These are phyloP conservation scores for Melanotaenia trifasciata DNA, from an alignment of 2,797 vertebrate genomes.

Conservation along the genomic window DNA sequence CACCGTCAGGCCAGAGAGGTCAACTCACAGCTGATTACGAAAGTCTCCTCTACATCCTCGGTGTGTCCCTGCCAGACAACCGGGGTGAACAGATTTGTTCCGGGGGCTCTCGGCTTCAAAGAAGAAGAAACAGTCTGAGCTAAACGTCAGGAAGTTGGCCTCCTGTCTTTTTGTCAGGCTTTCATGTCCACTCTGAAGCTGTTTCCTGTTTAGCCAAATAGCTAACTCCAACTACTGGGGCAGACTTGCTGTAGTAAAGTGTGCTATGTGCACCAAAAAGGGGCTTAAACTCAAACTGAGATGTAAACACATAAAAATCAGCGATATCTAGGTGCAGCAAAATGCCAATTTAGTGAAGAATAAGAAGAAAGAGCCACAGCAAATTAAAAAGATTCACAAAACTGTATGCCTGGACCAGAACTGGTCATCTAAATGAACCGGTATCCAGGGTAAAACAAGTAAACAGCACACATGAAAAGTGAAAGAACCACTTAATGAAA, in stretches of 20 bases:
- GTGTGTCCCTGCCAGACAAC: conserved; percentile 48
- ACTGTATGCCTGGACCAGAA: not conserved
- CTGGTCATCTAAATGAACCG: no score
- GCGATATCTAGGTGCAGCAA: not conserved
- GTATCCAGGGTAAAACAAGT: not conserved
- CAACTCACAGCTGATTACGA: conserved; percentile 59
- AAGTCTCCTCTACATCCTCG: conserved; percentile 44
- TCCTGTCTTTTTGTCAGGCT: conserved; percentile 58
- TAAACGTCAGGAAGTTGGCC: conserved; percentile 62
- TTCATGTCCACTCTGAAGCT: conserved; percentile 62
- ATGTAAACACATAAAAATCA: conserved; percentile 5
- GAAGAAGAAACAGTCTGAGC: conserved; percentile 34
- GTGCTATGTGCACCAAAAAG: conserved; percentile 5
- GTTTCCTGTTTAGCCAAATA: conserved; percentile 62
- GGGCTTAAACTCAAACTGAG: not conserved
- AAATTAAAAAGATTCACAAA: not conserved
- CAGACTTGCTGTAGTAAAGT: conserved; percentile 8
- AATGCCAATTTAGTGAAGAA: not conserved
- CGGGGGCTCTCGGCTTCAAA: conserved; percentile 61
- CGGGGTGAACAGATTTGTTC: conserved; percentile 53
- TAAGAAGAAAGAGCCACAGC: not conserved
- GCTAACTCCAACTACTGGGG: conserved; percentile 26
- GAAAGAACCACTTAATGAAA: not conserved
- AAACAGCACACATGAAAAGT: not conserved
- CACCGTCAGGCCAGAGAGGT: conserved; percentile 25